Evolutionary conservation across 2,797 vertebrate genomes (phyloP).

Genomic region (Manis crassicaudata): DNA sequence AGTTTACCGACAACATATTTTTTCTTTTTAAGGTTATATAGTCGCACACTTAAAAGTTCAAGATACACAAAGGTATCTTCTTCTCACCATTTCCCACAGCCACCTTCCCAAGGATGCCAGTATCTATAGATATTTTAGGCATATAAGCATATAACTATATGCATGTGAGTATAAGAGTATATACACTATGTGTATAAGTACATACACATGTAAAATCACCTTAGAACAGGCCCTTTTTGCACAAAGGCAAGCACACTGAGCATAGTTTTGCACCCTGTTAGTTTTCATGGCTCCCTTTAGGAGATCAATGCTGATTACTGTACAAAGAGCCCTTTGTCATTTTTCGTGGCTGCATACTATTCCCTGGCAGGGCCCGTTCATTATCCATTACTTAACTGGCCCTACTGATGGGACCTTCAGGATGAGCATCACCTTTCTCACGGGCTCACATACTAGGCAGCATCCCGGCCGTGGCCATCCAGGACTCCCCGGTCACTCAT

Average conservation of each 20-base stretch:
- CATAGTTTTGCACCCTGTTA: not conserved
- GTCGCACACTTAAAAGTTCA: not conserved
- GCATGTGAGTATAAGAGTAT: too few relatives aligned
- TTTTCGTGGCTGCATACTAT: not conserved
- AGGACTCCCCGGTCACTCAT: not conserved
- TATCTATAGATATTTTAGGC: not conserved
- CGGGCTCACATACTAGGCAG: not conserved
- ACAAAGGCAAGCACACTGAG: not conserved
- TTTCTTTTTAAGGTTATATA: not conserved
- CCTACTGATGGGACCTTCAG: not conserved
- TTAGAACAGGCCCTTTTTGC: too few relatives aligned
- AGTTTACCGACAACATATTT: not conserved
- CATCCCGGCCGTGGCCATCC: rapidly evolving
- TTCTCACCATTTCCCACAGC: not conserved
- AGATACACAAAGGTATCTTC: not conserved
- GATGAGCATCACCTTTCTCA: rapidly evolving
- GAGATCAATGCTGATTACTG: rapidly evolving
- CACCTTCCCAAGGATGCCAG: not conserved
- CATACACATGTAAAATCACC: not conserved
- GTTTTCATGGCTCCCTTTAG: not conserved
- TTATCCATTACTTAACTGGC: not conserved
- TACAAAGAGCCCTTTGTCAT: rapidly evolving
- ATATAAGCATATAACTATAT: rapidly evolving
- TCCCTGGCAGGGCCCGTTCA: rapidly evolving
- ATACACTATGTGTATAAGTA: rapidly evolving